Evolutionary conservation across 2,888 invertebrate genomes (phyloP).

Genomic region (Psylliodes chrysocephalus): DNA sequence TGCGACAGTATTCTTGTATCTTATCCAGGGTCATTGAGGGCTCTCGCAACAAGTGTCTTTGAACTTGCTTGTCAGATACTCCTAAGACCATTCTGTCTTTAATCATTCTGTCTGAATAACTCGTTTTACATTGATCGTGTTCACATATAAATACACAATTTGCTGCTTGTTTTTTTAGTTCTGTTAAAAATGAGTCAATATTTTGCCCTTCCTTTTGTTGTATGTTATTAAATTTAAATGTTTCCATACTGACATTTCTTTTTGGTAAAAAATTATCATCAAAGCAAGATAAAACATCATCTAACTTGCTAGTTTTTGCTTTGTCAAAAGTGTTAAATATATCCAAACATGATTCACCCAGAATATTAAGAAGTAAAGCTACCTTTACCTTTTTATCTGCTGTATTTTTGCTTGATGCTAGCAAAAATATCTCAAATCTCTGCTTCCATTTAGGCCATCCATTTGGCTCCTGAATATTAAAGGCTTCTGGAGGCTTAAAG

Average conservation of each 20-base stretch:
- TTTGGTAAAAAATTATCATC: slow-evolving; percentile 13
- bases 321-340: no score
- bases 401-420: no score
- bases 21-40: slow-evolving; percentile 7
- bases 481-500: no score
- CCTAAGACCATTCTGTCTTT: background rate
- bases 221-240: slow-evolving; percentile 3
- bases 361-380: no score
- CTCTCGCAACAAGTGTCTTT: slow-evolving; percentile 17
- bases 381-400: no score
- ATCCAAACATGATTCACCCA: no score
- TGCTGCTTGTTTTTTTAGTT: slow-evolving; percentile 19
- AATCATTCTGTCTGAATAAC: background rate
- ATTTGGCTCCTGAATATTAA: no score
- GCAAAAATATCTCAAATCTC: no score
- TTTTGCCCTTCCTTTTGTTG: background rate
- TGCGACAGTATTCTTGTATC: slow-evolving; percentile 5
- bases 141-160: slow-evolving; percentile 13
- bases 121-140: background rate
- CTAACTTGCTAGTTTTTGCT: no score
- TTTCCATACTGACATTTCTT: slow-evolving; percentile 11
- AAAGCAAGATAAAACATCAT: no score
- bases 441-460: no score
- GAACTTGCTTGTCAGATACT: slow-evolving; percentile 3
- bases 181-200: slow-evolving; percentile 8